Percentiles rank a stretch among this genome's conserved stretches.
Conservation (phyloP, 2,113 vertebrate species). For the Mirounga angustirostris region DNA sequence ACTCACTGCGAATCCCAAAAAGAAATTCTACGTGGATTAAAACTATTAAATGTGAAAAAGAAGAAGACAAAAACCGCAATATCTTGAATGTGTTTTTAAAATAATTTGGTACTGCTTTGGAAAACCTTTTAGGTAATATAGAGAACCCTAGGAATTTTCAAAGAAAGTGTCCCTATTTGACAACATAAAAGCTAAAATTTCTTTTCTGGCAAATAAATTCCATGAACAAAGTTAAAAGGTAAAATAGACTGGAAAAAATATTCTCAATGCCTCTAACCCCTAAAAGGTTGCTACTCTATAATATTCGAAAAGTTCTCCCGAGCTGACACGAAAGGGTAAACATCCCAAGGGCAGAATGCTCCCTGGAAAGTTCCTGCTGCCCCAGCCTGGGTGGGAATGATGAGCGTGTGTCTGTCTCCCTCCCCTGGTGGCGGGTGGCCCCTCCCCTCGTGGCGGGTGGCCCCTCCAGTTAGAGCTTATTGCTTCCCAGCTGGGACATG, state of each 20-base stretch:
- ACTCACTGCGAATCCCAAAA: neutral
- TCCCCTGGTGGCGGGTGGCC: neutral
- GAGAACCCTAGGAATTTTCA: neutral
- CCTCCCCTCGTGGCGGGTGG: too few relatives aligned
- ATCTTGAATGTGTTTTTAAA: neutral
- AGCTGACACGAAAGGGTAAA: neutral
- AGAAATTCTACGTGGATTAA: neutral
- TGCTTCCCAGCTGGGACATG: neutral
- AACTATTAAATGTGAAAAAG: neutral
- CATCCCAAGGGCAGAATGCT: neutral
- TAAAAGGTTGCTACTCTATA: neutral
- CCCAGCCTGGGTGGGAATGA: neutral
- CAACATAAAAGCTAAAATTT: neutral
- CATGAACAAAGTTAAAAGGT: neutral
- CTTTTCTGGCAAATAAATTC: neutral
- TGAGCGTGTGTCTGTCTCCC: accelerated
- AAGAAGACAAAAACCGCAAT: neutral
- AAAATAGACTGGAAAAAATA: neutral
- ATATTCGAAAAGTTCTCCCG: neutral
- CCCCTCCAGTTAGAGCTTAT: neutral
- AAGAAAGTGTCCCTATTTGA: neutral
- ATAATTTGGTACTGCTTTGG: neutral
- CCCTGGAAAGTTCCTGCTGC: too few relatives aligned
- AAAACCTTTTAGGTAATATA: neutral
- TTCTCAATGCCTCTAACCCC: neutral